Conservation (phyloP, 2,888 invertebrate species). For the Eumerus sabulonum region DNA sequence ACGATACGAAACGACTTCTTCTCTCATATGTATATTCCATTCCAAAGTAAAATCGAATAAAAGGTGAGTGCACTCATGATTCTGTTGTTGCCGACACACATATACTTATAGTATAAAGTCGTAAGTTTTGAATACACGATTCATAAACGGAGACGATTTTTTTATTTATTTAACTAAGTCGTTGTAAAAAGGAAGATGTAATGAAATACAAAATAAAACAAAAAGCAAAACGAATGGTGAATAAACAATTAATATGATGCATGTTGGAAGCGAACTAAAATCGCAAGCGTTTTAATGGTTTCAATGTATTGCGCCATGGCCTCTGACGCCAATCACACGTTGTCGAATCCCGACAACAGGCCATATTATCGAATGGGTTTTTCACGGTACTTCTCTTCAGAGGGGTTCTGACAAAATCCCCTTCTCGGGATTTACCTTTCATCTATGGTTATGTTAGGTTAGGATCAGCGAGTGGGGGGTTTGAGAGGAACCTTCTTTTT, state of each 20-base stretch:
- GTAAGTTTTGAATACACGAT: constrained; percentile 61
- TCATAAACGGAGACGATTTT: constrained; percentile 42
- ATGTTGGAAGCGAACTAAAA: constrained; percentile 55
- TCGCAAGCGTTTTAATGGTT: neutral
- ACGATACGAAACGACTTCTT: constrained; percentile 65
- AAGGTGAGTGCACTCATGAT: constrained; percentile 32
- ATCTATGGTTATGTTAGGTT: too few species aligned
- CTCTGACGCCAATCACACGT: too few species aligned
- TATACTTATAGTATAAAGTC: constrained; percentile 33
- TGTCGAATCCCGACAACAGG: too few species aligned
- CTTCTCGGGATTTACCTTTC: too few species aligned
- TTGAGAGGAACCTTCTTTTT: too few species aligned
- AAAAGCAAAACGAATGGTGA: constrained; percentile 20
- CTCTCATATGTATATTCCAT: constrained; percentile 65
- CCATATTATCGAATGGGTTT: too few species aligned
- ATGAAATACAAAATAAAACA: too few species aligned
- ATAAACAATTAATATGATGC: constrained; percentile 52
- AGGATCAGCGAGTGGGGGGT: too few species aligned
- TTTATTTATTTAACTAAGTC: constrained; percentile 56
- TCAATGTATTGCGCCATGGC: too few species aligned
- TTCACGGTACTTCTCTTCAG: too few species aligned
- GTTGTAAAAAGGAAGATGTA: constrained; percentile 37
- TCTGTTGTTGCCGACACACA: constrained; percentile 46
- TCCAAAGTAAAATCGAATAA: constrained; percentile 49
- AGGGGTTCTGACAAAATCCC: too few species aligned